Conservation (phyloP, 2,888 invertebrate species). For the Epicampocera succincta region DNA sequence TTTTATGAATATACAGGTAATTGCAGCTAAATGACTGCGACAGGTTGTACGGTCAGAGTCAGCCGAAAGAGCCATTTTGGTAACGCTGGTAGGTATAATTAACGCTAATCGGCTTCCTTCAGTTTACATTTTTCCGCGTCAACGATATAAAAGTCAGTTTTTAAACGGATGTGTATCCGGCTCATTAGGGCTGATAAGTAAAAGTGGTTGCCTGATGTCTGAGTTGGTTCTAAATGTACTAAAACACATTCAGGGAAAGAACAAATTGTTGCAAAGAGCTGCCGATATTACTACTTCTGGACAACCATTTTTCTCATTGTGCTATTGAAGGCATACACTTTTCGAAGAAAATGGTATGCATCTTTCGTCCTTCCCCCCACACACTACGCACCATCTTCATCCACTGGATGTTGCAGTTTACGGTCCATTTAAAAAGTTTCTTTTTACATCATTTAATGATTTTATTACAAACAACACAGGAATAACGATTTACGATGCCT, state of each 20-base stretch:
- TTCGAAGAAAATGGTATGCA: slow-evolving; percentile 48
- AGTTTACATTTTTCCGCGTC: slow-evolving; percentile 58
- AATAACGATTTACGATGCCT: too few species aligned
- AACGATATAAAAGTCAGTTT: slow-evolving; percentile 14
- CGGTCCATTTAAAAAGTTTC: slow-evolving; percentile 54
- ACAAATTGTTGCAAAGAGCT: slow-evolving; percentile 53
- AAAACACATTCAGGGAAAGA: slow-evolving; percentile 55
- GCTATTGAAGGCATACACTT: slow-evolving; percentile 28
- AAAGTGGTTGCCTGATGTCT: slow-evolving; percentile 55
- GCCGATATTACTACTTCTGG: slow-evolving; percentile 53
- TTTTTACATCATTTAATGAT: too few species aligned
- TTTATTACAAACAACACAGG: too few species aligned
- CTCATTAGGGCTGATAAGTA: too few species aligned
- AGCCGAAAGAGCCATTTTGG: slow-evolving; percentile 72
- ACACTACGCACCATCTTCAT: slow-evolving; percentile 35
- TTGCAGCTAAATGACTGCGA: slow-evolving; percentile 66
- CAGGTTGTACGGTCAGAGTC: slow-evolving; percentile 72
- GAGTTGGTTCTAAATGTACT: slow-evolving; percentile 56
- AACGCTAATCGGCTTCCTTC: slow-evolving; percentile 59
- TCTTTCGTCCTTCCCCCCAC: slow-evolving; percentile 53
- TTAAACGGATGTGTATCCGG: too few species aligned
- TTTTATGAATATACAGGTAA: too few species aligned
- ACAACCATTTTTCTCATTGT: slow-evolving; percentile 58
- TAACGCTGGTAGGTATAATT: slow-evolving; percentile 67
- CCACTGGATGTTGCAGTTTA: slow-evolving; percentile 36